Evolutionary conservation across 2,797 vertebrate species (phyloP).

Genomic region (Petrocephalus schoutedeni): DNA sequence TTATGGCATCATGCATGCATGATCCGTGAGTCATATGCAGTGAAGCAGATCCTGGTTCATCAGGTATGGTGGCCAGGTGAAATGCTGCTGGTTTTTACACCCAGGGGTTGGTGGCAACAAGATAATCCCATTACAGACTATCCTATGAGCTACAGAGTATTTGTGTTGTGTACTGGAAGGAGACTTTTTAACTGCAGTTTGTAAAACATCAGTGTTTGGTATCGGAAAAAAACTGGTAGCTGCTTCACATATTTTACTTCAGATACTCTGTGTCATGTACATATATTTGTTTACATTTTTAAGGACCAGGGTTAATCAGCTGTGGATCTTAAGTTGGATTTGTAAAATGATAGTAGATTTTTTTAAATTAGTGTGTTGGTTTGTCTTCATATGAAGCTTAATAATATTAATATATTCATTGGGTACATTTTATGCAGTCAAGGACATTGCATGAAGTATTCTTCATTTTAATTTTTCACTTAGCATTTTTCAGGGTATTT

Average conservation of each 20-base stretch:
- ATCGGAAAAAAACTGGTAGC: neutral
- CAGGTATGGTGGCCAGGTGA: neutral
- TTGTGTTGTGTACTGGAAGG: neutral
- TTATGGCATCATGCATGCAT: neutral
- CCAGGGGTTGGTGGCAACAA: neutral
- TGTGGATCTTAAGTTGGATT: neutral
- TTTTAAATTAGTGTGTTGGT: neutral
- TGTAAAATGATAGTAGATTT: neutral
- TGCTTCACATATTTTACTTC: neutral
- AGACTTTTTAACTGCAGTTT: neutral
- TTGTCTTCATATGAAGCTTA: neutral
- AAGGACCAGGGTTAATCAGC: neutral
- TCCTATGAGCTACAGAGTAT: neutral
- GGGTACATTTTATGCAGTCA: neutral
- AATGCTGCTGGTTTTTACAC: neutral
- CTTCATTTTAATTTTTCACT: neutral
- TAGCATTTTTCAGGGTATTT: neutral
- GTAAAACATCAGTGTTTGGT: neutral
- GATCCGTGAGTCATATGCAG: neutral
- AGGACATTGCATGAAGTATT: neutral
- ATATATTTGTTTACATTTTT: neutral
- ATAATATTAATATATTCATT: neutral
- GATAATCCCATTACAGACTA: neutral
- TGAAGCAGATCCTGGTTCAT: neutral
- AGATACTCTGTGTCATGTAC: neutral